A percentile compares a stretch with the other conserved stretches of the same genome.
phyloP scores from a whole-genome alignment of 2,797 vertebrate species.

The Microctenopoma lineatum region DNA sequence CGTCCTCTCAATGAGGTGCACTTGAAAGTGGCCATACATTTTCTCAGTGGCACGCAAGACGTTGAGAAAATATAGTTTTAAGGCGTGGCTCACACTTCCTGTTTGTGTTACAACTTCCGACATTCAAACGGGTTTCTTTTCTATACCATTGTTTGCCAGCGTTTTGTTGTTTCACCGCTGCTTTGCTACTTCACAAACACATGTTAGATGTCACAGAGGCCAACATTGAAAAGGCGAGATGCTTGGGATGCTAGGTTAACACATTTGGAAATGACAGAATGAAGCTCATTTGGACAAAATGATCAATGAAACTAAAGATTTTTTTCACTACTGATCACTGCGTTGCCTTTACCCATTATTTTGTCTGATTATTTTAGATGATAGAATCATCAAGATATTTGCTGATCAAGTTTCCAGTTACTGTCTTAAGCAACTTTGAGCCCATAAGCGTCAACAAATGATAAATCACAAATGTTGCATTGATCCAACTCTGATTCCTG shows the following conservation, averaged over 20 bases:
- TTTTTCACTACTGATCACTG: too few species aligned
- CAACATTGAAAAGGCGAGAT: not conserved
- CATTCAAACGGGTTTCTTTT: conserved; percentile 24
- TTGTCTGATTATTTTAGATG: not conserved
- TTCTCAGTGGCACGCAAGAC: conserved; percentile 5
- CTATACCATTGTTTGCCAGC: conserved; percentile 12
- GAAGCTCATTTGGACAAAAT: too few species aligned
- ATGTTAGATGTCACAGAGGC: not conserved
- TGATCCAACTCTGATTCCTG: not conserved
- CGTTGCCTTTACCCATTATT: not conserved
- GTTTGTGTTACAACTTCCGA: conserved; percentile 48
- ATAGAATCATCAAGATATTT: not conserved
- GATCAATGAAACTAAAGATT: too few species aligned
- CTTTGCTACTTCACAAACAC: conserved; percentile 7
- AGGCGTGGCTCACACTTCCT: conserved; percentile 64
- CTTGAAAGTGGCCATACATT: conserved; percentile 50
- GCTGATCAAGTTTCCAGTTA: not conserved
- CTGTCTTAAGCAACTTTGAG: not conserved
- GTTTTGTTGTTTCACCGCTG: not conserved
- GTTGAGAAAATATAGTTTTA: conserved; percentile 35
- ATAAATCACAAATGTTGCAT: not conserved
- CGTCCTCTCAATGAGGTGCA: conserved; percentile 21
- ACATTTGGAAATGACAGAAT: not conserved
- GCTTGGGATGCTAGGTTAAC: not conserved
- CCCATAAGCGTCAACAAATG: not conserved